Evolutionary conservation across 2,113 vertebrate genomes (phyloP).

Genomic region (Cyprinodon variegatus): DNA sequence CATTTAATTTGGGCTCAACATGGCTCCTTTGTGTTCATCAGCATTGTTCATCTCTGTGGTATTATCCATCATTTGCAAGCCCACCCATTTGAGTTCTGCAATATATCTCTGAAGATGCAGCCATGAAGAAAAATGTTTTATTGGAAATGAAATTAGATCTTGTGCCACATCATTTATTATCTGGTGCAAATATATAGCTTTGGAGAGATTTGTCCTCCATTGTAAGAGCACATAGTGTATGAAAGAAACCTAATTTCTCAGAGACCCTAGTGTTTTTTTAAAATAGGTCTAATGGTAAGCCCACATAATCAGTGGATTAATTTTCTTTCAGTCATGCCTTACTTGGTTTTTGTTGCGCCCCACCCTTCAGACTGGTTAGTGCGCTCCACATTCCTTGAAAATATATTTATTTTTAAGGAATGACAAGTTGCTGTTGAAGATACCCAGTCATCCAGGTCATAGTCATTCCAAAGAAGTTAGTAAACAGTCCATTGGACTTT

Average conservation of each 20-base stretch:
- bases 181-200: slow-evolving; percentile 2
- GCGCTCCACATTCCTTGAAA: too few relatives aligned
- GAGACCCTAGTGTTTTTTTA: not conserved
- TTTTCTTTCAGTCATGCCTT: not conserved
- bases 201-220: slow-evolving; percentile 2
- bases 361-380: too few relatives aligned
- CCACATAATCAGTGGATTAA: not conserved
- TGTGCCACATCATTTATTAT: slow-evolving; percentile 20
- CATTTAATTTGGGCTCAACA: not conserved
- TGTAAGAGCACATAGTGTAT: slow-evolving; percentile 1
- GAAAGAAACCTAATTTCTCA: not conserved
- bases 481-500: too few relatives aligned
- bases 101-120: slow-evolving; percentile 14
- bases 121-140: slow-evolving; percentile 14
- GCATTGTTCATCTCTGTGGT: not conserved
- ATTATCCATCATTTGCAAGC: slow-evolving; percentile 18
- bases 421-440: too few relatives aligned
- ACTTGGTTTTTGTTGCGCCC: not conserved
- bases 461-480: too few relatives aligned
- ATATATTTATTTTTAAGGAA: too few relatives aligned
- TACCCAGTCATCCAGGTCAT: too few relatives aligned
- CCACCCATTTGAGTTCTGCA: not conserved
- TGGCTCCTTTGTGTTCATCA: not conserved
- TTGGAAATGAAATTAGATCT: slow-evolving; percentile 24
- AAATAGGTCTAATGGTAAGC: not conserved